Evolutionary conservation across 2,113 vertebrate genomes (phyloP), one percentile per base, ranked within the genome.

Genomic region (Myocastor coypus): DNA sequence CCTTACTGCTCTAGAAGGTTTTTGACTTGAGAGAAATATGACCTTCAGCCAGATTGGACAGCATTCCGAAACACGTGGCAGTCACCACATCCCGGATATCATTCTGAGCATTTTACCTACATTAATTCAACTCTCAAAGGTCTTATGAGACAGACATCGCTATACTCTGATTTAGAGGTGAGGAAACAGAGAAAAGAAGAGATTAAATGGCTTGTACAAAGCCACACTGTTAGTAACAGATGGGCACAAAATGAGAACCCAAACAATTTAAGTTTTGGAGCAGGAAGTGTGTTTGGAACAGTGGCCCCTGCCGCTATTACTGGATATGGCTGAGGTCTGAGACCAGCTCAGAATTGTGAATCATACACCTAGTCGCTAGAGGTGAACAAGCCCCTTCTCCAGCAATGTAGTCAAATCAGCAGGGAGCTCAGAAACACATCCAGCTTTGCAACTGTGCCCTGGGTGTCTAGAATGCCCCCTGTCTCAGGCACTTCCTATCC

Each of bases 141-240:
- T 77, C 6, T 73, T 52, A 37, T 32, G 4, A 11, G 16, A 12
- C 84, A 34, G 55, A 32, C 37, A 55, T 50, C 34, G 3, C 85
- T 46, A 75, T 32, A 78, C 14, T 9, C 46, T 24, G 88, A 1
- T 17, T 71, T 83, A 85, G 9, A 71, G 68, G 42, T 69, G 57
- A 95, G 50, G 16, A 96, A 81, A 87, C 69, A 34, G 61, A 90
- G 50, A 19, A 22, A 84, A n/a, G 89, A 34, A 68, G n/a, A 34
- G 19, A 40, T 63, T 93, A 50, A 83, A 71, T 84, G 46, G n/a
- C n/a, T 46, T 86, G 20, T 7, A 28, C 40, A 89, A 75, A 68
- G 19, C 87, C 52, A n/a, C 22, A 28, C 10, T 52, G 64, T 42
- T 92, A 5, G 24, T 77, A 71, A 63, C 3, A 69, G 63, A 34